Evolutionary conservation across 2,113 vertebrate genomes (phyloP).

Genomic region (Halcyon malimbica): DNA sequence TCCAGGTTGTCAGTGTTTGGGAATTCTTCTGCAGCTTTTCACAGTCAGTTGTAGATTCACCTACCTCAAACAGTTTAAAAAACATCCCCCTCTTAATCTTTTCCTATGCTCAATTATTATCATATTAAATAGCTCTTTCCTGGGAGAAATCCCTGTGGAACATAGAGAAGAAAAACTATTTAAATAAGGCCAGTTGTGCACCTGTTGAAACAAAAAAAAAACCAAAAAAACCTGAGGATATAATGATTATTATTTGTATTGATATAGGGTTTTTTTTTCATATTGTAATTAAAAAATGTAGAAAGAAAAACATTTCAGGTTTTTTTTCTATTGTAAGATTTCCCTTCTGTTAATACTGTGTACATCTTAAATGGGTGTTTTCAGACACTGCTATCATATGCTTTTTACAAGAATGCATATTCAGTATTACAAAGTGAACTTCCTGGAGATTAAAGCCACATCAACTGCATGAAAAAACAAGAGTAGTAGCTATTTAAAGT

Average conservation of each 20-base stretch:
- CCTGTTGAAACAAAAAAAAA: background rate
- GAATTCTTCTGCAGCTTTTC: background rate
- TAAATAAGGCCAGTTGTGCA: background rate
- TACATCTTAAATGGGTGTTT: background rate
- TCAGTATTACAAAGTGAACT: background rate
- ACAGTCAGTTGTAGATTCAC: background rate
- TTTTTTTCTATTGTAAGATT: background rate
- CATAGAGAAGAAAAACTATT: background rate
- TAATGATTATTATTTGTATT: background rate
- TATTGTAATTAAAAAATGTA: background rate
- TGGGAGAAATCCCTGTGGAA: background rate
- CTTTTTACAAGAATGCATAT: background rate
- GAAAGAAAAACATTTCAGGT: background rate
- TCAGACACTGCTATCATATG: background rate
- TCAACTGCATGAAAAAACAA: background rate
- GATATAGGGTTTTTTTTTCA: background rate
- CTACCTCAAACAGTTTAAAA: background rate
- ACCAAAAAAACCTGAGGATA: background rate
- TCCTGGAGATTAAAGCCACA: background rate
- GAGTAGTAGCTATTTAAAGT: background rate
- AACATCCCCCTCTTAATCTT: background rate
- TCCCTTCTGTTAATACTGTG: background rate
- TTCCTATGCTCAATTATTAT: background rate
- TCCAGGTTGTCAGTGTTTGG: background rate
- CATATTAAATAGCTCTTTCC: background rate